Percentiles rank a stretch among this genome's conserved stretches.
These are phyloP conservation scores for Scartelaos histophorus DNA, from an alignment of 2,113 vertebrate genomes.

Conservation along the genomic window DNA sequence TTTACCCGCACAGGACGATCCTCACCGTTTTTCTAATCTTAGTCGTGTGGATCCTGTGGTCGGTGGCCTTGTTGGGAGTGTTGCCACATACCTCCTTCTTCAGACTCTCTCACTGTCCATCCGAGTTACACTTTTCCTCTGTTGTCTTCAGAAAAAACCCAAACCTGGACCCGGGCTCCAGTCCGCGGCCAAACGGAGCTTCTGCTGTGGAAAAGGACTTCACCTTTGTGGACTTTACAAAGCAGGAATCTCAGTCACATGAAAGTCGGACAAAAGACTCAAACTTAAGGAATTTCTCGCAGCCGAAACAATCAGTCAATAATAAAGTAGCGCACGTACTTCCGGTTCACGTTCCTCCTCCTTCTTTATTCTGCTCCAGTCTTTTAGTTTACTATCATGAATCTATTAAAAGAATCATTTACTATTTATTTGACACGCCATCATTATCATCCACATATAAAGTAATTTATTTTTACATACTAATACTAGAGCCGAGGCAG, in stretches of 20 bases:
- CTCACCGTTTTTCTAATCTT: slow-evolving; percentile 23
- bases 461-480: not conserved
- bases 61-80: not conserved
- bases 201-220: too few relatives aligned
- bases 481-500: not conserved
- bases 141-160: not conserved
- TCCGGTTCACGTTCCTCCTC: slow-evolving; percentile 13
- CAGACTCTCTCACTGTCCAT: slow-evolving; percentile 27
- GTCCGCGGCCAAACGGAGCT: not conserved
- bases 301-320: not conserved
- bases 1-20: not conserved
- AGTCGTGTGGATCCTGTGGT: not conserved
- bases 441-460: too few relatives aligned
- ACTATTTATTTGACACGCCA: not conserved
- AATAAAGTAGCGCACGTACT: not conserved
- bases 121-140: not conserved
- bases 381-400: not conserved
- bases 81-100: slow-evolving; percentile 43
- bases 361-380: not conserved
- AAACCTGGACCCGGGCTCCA: not conserved
- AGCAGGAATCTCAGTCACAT: not conserved
- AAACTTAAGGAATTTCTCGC: slow-evolving; percentile 38
- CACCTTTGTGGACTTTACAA: rapidly evolving
- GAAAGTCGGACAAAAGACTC: slow-evolving; percentile 28
- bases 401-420: too few relatives aligned